Evolutionary conservation across 2,888 invertebrate genomes (phyloP).

Genomic region (Hermodice carunculata): DNA sequence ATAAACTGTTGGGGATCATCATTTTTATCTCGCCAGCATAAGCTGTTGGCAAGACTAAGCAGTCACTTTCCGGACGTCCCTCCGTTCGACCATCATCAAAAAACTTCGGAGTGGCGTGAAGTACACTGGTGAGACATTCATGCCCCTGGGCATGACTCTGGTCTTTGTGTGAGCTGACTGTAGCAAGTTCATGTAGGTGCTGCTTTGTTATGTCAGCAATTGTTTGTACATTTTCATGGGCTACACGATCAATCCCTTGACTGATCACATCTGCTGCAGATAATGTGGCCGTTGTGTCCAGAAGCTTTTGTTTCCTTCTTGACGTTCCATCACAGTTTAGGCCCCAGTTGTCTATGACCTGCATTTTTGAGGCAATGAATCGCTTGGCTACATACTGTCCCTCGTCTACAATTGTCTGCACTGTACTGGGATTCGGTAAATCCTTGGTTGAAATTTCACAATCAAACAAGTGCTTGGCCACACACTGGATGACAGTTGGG

Average conservation of each 20-base stretch:
- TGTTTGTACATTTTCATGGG: neutral
- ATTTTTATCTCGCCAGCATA: no score
- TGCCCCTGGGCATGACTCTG: no score
- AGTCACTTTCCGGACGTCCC: no score
- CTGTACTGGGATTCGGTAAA: no score
- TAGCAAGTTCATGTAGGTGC: slow-evolving; percentile 4
- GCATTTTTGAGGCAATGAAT: neutral
- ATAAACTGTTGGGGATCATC: no score
- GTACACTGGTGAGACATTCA: neutral
- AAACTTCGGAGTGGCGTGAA: no score
- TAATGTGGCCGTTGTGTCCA: slow-evolving; percentile 4
- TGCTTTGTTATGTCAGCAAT: neutral
- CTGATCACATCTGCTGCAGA: neutral
- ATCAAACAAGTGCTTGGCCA: no score
- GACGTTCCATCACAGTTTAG: slow-evolving; percentile 3
- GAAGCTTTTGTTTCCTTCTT: slow-evolving; percentile 2
- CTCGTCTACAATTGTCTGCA: slow-evolving; percentile 5
- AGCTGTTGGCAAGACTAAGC: no score
- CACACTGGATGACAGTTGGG: no score
- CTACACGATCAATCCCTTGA: neutral
- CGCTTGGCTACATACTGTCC: slow-evolving; percentile 3
- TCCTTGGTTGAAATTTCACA: no score
- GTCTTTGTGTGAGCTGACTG: no score
- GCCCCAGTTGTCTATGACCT: neutral
- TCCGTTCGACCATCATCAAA: no score